Base-by-base conservation (phyloP, 2,797 vertebrate genomes). In the Poecilia gillii region DNA sequence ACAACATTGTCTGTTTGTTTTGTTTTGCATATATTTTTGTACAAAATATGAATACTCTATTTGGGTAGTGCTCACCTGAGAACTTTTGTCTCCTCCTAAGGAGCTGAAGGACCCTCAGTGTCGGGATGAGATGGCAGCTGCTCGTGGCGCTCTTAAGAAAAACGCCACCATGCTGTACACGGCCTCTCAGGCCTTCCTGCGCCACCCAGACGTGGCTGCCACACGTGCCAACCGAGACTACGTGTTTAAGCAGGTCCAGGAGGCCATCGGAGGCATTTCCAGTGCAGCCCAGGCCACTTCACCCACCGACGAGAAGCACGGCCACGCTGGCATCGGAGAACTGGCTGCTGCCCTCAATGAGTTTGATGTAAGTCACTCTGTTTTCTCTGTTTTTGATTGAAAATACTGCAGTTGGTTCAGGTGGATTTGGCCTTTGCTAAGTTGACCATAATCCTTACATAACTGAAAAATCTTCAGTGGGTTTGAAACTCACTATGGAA, bases 231-330 rank as follows among this genome's bases (percentile, higher is more conserved):
- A 99, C 94, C 94, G 98, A 20, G 98, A 99, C 91, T 99, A 99
- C 0, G 98, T 99, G 84, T 99, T 99, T 94, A 99, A 99, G 85
- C 98, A 99, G 90, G 98, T 99, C n/a, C 98, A 99, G 91, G 98
- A 99, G 85, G 98, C 98, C 16, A 98, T 99, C 1, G 98, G 97
- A 13, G 98, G 98, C 31, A 99, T 99, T 87, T 98, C 98, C 82
- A 99, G 97, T 0, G 97, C 98, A n/a, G 98, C 98, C 64, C 98
- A 99, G 94, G 98, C 98, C 91, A 97, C 97, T 83, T 99, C 98
- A 0, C 97, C 98, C 81, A 97, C 97, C 0, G 98, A 99, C 1
- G 98, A 99, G 93, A 99, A 97, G 93, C 99, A 99, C 57, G 97
- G 97, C 23, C 98, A 99, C 73, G 97, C 98, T 1, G 97, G 98